Evolutionary conservation across 2,797 vertebrate species (phyloP).

Genomic region (Knipowitschia caucasica): DNA sequence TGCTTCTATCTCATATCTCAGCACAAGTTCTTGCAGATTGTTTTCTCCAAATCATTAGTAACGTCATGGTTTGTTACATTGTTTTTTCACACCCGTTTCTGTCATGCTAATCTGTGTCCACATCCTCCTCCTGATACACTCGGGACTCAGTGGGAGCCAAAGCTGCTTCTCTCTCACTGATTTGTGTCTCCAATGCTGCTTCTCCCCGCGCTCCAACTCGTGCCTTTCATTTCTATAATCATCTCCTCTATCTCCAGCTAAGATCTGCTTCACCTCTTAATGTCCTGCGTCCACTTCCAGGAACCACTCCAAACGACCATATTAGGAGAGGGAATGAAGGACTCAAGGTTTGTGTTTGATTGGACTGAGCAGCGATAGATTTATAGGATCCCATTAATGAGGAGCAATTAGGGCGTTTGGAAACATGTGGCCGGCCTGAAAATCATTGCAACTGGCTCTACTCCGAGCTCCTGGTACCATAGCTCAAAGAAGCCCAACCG

Average conservation of each 20-base stretch:
- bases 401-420: constrained; percentile 1
- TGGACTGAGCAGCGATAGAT: constrained; percentile 12
- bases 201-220: constrained; percentile 14
- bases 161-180: constrained; percentile 27
- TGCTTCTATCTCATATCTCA: too few relatives aligned
- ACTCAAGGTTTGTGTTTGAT: constrained; percentile 15
- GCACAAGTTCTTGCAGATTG: too few relatives aligned
- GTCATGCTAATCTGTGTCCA: constrained; percentile 24
- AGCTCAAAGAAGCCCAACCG: too few relatives aligned
- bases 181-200: constrained; percentile 34
- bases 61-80: too few relatives aligned
- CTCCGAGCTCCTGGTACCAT: too few relatives aligned
- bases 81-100: constrained; percentile 10
- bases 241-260: neutral
- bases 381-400: constrained; percentile 8
- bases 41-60: too few relatives aligned
- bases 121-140: too few relatives aligned
- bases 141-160: too few relatives aligned
- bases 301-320: constrained; percentile 9
- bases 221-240: constrained; percentile 16
- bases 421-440: neutral
- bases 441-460: too few relatives aligned
- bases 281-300: constrained; percentile 9
- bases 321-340: constrained; percentile 11
- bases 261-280: constrained; percentile 14